phyloP scores from a whole-genome alignment of 2,113 vertebrate species.

The Raja brachyura region DNA sequence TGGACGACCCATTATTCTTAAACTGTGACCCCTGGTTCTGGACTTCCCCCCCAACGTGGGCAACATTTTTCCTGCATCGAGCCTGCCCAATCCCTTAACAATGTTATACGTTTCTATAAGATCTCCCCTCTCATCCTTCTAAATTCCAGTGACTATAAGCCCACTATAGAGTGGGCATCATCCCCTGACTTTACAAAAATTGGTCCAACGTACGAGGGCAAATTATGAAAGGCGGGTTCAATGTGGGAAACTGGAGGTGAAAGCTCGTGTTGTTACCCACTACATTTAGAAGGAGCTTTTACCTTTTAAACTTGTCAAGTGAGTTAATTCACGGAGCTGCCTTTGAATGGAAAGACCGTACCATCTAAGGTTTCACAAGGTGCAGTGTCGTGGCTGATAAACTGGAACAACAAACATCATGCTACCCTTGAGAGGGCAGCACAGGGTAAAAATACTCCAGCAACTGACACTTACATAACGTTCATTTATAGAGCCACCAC shows the following conservation, averaged over 20 bases:
- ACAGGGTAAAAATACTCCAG: background rate
- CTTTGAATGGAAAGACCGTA: background rate
- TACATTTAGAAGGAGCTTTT: background rate
- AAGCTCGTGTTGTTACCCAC: background rate
- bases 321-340: background rate
- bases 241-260: background rate
- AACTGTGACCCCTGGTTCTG: too few species aligned
- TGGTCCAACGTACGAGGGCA: background rate
- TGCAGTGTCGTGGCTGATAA: background rate
- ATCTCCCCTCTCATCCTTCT: too few species aligned
- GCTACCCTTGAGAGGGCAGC: background rate
- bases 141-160: too few species aligned
- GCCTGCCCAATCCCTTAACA: too few species aligned
- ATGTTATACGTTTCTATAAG: too few species aligned
- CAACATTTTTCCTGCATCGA: too few species aligned
- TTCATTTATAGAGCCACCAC: background rate
- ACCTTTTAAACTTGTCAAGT: background rate
- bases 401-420: background rate
- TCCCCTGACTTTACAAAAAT: too few species aligned
- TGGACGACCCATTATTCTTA: too few species aligned
- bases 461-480: background rate
- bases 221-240: background rate
- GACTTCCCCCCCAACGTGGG: too few species aligned
- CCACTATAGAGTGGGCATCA: too few species aligned
- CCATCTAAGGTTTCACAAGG: background rate